Evolutionary conservation across 2,888 invertebrate species (phyloP), one percentile per base, ranked within the genome.

Genomic region (Phrixothrix hirtus): DNA sequence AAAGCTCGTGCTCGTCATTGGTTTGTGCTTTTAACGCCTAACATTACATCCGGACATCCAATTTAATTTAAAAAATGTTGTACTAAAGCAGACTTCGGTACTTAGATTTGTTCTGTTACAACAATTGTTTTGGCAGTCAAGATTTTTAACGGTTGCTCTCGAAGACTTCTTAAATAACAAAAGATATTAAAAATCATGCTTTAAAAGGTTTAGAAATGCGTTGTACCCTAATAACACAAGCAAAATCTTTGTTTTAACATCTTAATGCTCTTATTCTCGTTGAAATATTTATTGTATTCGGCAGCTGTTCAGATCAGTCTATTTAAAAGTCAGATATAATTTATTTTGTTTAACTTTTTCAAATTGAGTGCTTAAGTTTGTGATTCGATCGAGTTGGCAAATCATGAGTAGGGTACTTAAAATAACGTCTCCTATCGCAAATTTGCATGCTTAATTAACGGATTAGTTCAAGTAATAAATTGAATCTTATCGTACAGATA

Each of bases 281-380:
- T 45, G 55, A 50, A 46, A 50, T 50, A 55, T 55, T 55, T 55
- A 55, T 55, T 55, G 55, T 55, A 21, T 39, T 39, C 31, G 7
- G 50, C 55, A 55, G 55, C 55, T 55, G 55, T 36, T 30, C 35
- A 41, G 26, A 41, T 52, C 41, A 15, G 30, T 34, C 47, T 29
- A 47, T 54, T 48, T 44, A 35, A 47, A 54, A 54, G 54, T 54
- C 48, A 47, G 53, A 53, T 53, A 53, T 47, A 32, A 52, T 44
- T 51, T 43, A 26, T 6, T 45, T 45, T 45, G 44, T 45, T 36
- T 45, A 45, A 36, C 31, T 41, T 31, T 30, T 30, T 2, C 30
- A 9, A 39, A 39, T 29, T 26, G 35, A 9, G 6, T 6, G 31
- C n/a, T n/a, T n/a, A n/a, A n/a, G n/a, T n/a, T n/a, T n/a, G n/a